phyloP scores from a whole-genome alignment of 2,113 vertebrate genomes.

The Entelurus aequoreus region DNA sequence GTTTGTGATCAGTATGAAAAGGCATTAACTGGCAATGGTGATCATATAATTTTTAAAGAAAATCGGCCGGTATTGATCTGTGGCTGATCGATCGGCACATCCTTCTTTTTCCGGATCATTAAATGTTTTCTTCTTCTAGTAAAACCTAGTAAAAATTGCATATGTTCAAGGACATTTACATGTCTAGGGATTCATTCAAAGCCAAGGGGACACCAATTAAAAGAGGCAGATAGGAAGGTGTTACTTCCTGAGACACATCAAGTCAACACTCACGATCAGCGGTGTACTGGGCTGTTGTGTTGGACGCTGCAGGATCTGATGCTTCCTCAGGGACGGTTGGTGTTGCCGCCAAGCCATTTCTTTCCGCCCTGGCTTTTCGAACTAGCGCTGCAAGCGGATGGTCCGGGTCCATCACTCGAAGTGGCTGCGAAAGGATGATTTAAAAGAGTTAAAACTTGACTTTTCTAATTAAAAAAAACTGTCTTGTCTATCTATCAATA shows the following conservation, averaged over 20 bases:
- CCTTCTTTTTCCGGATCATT: too few species aligned
- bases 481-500: not conserved
- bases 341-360: constrained; percentile 68
- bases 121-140: too few species aligned
- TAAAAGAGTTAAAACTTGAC: not conserved
- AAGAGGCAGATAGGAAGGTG: too few species aligned
- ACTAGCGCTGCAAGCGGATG: constrained; percentile 90
- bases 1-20: too few species aligned
- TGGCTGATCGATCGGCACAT: too few species aligned
- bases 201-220: too few species aligned
- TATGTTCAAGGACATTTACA: too few species aligned
- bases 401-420: constrained; percentile 94
- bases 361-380: constrained; percentile 83
- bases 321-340: constrained; percentile 66
- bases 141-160: too few species aligned
- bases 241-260: not conserved
- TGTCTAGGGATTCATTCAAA: too few species aligned
- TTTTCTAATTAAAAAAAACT: not conserved
- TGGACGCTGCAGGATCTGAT: constrained; percentile 36
- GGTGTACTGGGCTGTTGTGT: constrained; percentile 75
- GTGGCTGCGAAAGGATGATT: constrained; percentile 72
- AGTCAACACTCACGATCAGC: constrained; percentile 84
- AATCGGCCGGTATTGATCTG: too few species aligned
- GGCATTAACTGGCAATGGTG: too few species aligned
- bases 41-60: too few species aligned